A percentile compares a stretch with the other conserved stretches of the same genome.
These are phyloP conservation scores for Ciconia nigra DNA, from an alignment of 2,797 vertebrate genomes.

Conservation along the genomic window DNA sequence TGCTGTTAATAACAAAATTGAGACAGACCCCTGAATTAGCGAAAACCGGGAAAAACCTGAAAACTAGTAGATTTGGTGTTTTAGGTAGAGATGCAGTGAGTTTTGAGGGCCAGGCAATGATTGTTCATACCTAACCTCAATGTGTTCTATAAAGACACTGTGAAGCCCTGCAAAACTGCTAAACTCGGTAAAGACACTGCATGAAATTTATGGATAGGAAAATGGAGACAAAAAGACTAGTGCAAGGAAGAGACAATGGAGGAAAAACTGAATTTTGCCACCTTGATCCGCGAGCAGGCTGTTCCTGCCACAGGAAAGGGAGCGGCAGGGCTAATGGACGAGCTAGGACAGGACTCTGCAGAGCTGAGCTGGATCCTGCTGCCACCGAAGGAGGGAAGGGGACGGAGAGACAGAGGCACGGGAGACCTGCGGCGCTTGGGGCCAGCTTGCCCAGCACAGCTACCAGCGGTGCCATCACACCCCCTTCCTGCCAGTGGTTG, in stretches of 20 bases:
- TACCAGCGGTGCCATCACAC: background rate
- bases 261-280: background rate
- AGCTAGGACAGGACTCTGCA: background rate
- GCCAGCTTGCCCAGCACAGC: background rate
- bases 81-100: background rate
- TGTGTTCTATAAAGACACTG: background rate
- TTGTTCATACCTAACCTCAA: background rate
- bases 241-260: background rate
- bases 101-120: background rate
- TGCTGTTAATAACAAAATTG: background rate
- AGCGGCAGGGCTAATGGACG: background rate
- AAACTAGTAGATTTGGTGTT: background rate
- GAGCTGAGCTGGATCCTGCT: background rate
- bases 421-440: accelerated
- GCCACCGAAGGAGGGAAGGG: background rate
- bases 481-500: background rate
- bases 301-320: background rate
- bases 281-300: background rate
- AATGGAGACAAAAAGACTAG: background rate
- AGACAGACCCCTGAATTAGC: background rate
- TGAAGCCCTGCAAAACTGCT: background rate
- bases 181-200: background rate
- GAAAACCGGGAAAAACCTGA: background rate
- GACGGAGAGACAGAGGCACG: background rate
- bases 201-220: background rate